A percentile compares a stretch with the other conserved stretches of the same genome.
Evolutionary conservation across 2,888 invertebrate genomes (phyloP).

Genomic region (Ochropleura leucogaster): DNA sequence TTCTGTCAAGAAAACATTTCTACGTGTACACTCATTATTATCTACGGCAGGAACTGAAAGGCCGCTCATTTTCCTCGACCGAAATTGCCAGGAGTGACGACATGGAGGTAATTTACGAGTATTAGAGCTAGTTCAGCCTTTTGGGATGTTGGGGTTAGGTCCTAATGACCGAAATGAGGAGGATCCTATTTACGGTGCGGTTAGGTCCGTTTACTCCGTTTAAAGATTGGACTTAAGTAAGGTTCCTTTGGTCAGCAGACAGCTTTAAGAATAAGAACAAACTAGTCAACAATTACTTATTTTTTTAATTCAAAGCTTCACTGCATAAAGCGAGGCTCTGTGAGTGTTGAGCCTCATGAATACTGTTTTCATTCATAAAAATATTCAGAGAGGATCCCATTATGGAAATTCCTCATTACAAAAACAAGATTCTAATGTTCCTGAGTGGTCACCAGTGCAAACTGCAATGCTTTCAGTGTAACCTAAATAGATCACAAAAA

Average conservation of each 20-base stretch:
- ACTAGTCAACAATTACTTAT: neutral
- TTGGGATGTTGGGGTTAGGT: constrained; percentile 46
- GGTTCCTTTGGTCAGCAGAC: neutral
- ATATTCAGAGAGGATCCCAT: constrained; percentile 19
- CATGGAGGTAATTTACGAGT: constrained; percentile 59
- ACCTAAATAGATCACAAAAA: constrained; percentile 22
- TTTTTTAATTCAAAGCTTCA: constrained; percentile 7
- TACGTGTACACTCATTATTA: constrained; percentile 48
- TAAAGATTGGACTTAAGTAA: constrained; percentile 21
- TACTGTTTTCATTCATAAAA: constrained; percentile 42
- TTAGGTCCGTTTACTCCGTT: constrained; percentile 21
- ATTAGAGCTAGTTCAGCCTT: constrained; percentile 53
- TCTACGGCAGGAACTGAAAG: constrained; percentile 35
- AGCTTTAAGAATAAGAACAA: neutral
- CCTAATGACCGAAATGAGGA: constrained; percentile 46
- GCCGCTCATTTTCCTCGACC: constrained; percentile 49
- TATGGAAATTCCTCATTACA: constrained; percentile 22
- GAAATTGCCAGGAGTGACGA: constrained; percentile 55
- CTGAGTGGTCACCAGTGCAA: constrained; percentile 16
- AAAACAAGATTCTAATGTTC: constrained; percentile 36
- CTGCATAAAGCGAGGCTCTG: constrained; percentile 2
- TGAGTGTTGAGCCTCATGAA: constrained; percentile 28
- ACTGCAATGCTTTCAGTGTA: constrained; percentile 12
- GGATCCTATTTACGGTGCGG: constrained; percentile 33
- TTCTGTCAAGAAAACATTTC: constrained; percentile 50